phyloP scores from a whole-genome alignment of 2,113 vertebrate species.

The Crotalus viridis region DNA sequence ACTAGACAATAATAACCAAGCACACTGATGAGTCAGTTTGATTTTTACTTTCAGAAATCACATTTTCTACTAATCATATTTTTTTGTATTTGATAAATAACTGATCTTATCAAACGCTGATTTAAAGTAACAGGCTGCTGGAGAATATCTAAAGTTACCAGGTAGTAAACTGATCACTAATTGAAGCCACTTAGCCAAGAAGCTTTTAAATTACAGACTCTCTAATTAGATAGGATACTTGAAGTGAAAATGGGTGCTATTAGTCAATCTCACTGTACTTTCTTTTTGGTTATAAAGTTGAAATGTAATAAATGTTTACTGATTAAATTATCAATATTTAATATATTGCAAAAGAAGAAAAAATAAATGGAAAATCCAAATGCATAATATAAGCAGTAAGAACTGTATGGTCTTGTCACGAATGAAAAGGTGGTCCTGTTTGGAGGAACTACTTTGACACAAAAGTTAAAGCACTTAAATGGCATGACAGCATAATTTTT shows the following conservation, averaged over 20 bases:
- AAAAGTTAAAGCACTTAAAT: not conserved
- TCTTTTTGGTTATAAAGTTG: conserved; percentile 31
- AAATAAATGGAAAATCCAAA: not conserved
- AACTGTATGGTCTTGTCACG: not conserved
- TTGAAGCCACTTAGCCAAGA: conserved; percentile 33
- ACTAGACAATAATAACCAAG: conserved; percentile 65
- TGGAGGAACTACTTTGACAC: not conserved
- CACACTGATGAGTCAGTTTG: conserved; percentile 59
- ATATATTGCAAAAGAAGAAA: not conserved
- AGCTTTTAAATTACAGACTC: conserved; percentile 43
- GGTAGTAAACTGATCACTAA: conserved; percentile 50
- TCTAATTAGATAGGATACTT: conserved; percentile 42
- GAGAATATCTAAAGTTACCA: conserved; percentile 3
- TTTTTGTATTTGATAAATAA: conserved; percentile 72
- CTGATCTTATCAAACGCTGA: conserved; percentile 69
- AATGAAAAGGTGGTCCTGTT: not conserved
- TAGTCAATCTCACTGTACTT: conserved; percentile 46
- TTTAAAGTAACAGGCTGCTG: conserved; percentile 41
- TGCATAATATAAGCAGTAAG: not conserved
- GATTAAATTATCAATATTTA: not conserved
- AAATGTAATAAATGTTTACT: conserved; percentile 30
- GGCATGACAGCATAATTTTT: accelerated
- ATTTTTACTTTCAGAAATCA: conserved; percentile 75
- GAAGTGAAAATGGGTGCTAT: conserved; percentile 33
- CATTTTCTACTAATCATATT: conserved; percentile 79